Evolutionary conservation across 2,113 vertebrate species (phyloP), one percentile per base, ranked within the genome.

Genomic region (Sorex araneus): DNA sequence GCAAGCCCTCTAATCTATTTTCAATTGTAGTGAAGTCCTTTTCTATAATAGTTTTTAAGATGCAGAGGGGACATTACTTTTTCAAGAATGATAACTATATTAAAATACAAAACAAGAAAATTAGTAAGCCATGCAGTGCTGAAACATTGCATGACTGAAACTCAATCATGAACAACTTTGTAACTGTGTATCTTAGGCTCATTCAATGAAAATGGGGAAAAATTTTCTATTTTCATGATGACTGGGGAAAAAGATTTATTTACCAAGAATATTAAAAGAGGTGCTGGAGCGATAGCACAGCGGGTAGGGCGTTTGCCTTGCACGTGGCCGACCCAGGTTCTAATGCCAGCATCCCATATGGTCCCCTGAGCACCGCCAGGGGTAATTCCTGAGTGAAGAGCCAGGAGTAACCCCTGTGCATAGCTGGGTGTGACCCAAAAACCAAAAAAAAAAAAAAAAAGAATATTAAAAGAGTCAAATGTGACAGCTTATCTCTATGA

Each of bases 401-500:
- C n/a, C n/a, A n/a, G n/a, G n/a, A n/a, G n/a, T n/a, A n/a, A n/a
- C n/a, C n/a, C n/a, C n/a, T n/a, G n/a, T n/a, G n/a, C n/a, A n/a
- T n/a, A n/a, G n/a, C n/a, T n/a, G n/a, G n/a, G n/a, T n/a, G n/a
- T n/a, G n/a, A n/a, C n/a, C n/a, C n/a, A n/a, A n/a, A n/a, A n/a
- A n/a, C n/a, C n/a, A n/a, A n/a, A n/a, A n/a, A n/a, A n/a, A n/a
- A n/a, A n/a, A n/a, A n/a, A n/a, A n/a, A n/a, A n/a, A n/a, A n/a
- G 74, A n/a, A 91, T 34, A 73, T 86, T n/a, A 71, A 81, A 8
- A 94, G 27, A 13, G 60, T 84, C 57, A 91, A 92, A 57, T 45
- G 32, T 27, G 34, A 64, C 57, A 87, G 5, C 79, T 90, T 74
- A 54, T 91, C 81, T 75, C 30, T 32, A 79, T 67, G 77, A 63